These are phyloP conservation scores for Tromatobia lineatoria DNA, from an alignment of 2,888 invertebrate species.

Conservation along the genomic window DNA sequence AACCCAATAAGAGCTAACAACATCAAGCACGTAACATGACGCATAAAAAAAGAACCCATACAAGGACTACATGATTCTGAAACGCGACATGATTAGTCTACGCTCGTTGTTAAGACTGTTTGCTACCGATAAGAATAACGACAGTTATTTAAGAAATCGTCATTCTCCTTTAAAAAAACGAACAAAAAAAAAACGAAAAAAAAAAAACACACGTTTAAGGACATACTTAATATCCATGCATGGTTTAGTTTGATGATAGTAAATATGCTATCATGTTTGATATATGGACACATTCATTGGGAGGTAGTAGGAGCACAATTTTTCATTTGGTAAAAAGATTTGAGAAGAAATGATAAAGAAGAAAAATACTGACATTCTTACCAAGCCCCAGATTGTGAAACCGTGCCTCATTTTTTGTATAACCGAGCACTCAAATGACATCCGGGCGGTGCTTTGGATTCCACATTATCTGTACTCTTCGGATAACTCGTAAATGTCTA, in stretches of 20 bases:
- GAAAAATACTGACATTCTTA: slow-evolving; percentile 40
- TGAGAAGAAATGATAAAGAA: slow-evolving; percentile 7
- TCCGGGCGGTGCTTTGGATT: slow-evolving; percentile 71
- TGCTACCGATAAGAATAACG: slow-evolving; percentile 83
- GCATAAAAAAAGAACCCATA: slow-evolving; percentile 81
- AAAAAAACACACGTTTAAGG: slow-evolving; percentile 80
- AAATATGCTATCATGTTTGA: slow-evolving; percentile 79
- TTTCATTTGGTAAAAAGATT: slow-evolving; percentile 76
- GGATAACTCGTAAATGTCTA: slow-evolving; percentile 73
- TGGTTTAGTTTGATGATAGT: slow-evolving; percentile 84
- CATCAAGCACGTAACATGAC: slow-evolving; percentile 80
- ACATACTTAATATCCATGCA: slow-evolving; percentile 84
- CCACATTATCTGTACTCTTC: slow-evolving; percentile 68
- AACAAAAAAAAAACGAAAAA: slow-evolving; percentile 62
- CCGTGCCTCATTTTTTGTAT: slow-evolving; percentile 81
- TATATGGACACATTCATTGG: slow-evolving; percentile 84
- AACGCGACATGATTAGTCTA: slow-evolving; percentile 84
- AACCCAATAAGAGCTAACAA: slow-evolving; percentile 67
- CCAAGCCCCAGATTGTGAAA: slow-evolving; percentile 83
- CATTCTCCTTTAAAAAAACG: slow-evolving; percentile 72
- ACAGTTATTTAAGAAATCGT: slow-evolving; percentile 78
- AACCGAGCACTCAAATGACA: slow-evolving; percentile 39
- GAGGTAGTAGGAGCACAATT: slow-evolving; percentile 82
- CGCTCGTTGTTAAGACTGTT: slow-evolving; percentile 85
- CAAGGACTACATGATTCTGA: slow-evolving; percentile 83